Conservation (phyloP, 2,888 invertebrate genomes). For the Ischnura elegans region DNA sequence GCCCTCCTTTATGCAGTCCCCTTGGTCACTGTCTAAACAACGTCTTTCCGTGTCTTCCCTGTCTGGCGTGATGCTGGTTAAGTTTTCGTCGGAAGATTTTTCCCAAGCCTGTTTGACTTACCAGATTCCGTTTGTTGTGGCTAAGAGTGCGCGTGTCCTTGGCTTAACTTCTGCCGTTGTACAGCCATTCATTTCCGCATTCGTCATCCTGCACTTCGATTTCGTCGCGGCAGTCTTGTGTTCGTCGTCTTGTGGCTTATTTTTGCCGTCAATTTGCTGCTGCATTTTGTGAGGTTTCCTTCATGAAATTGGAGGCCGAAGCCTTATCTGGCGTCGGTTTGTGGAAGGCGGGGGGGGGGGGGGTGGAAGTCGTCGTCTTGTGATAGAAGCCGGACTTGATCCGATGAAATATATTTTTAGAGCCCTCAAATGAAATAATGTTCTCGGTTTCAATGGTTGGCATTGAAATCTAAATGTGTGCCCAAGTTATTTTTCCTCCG, state of each 20-base stretch:
- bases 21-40: too few species aligned
- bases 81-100: neutral
- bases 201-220: neutral
- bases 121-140: too few species aligned
- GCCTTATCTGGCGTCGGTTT: neutral
- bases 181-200: neutral
- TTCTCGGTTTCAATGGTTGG: neutral
- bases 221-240: neutral
- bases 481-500: neutral
- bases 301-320: neutral
- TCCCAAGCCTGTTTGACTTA: too few species aligned
- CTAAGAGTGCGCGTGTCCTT: neutral
- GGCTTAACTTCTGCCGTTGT: neutral
- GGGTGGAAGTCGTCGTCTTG: too few species aligned
- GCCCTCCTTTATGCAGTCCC: too few species aligned
- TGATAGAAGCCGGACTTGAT: constrained; percentile 7
- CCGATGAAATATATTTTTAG: neutral
- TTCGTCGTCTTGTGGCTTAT: constrained; percentile 8
- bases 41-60: too few species aligned
- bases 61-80: too few species aligned
- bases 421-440: neutral
- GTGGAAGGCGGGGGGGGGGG: neutral
- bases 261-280: constrained; percentile 6
- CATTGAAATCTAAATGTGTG: constrained; percentile 11
- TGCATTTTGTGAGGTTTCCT: neutral